A percentile compares a stretch with the other conserved stretches of the same genome.
These are phyloP conservation scores for Drosophila seguyi DNA, from an alignment of 1,140 invertebrate genomes.

Conservation along the genomic window DNA sequence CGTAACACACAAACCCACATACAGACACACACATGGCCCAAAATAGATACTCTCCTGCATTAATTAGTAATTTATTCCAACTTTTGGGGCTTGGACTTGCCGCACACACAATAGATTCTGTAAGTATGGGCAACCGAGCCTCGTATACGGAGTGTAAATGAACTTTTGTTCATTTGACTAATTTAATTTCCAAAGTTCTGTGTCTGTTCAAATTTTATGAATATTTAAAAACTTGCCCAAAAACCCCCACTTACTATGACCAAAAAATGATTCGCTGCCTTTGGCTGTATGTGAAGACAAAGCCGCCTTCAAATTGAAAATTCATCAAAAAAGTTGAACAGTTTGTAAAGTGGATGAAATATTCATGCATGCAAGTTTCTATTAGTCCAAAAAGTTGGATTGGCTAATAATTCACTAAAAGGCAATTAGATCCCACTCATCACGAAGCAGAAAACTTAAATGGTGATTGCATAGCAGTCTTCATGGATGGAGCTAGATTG, in stretches of 20 bases:
- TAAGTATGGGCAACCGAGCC: slow-evolving; percentile 20
- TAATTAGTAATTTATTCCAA: slow-evolving; percentile 76
- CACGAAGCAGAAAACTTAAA: slow-evolving; percentile 40
- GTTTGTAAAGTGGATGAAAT: slow-evolving; percentile 76
- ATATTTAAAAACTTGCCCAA: slow-evolving; percentile 73
- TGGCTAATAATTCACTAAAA: slow-evolving; percentile 71
- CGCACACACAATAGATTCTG: slow-evolving; percentile 28
- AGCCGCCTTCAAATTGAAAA: slow-evolving; percentile 77
- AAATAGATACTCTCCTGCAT: slow-evolving; percentile 54
- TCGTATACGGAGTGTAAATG: slow-evolving; percentile 44
- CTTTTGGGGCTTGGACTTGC: slow-evolving; percentile 38
- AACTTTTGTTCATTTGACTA: slow-evolving; percentile 80
- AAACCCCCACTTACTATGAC: slow-evolving; percentile 24
- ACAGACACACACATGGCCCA: slow-evolving; percentile 15
- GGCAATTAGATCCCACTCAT: slow-evolving; percentile 62
- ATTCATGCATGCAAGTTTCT: slow-evolving; percentile 78
- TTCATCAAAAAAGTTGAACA: slow-evolving; percentile 81
- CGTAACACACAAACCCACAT: slow-evolving; percentile 6
- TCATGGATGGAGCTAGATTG: neutral
- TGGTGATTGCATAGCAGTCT: slow-evolving; percentile 5
- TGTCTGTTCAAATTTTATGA: slow-evolving; percentile 74
- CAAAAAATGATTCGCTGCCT: slow-evolving; percentile 61
- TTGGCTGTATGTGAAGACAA: slow-evolving; percentile 56
- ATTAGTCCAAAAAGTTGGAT: slow-evolving; percentile 74
- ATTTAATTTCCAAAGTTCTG: slow-evolving; percentile 77